These are phyloP conservation scores for Zaprionus davidi DNA, from an alignment of 1,140 invertebrate genomes.

Conservation along the genomic window DNA sequence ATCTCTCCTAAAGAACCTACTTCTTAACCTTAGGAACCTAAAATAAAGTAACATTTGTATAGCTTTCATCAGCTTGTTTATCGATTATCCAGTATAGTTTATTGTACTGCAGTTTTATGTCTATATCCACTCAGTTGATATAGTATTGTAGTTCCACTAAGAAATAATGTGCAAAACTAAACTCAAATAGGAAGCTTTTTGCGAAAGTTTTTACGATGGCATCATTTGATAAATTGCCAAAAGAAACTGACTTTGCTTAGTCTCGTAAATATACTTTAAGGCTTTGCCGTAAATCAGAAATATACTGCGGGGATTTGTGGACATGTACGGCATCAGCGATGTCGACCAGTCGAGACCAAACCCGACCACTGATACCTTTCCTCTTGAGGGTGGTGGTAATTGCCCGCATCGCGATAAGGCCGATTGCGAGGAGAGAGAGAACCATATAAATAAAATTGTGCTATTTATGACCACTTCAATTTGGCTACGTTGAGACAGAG, in stretches of 20 bases:
- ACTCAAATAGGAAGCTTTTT: no score
- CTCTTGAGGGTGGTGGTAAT: slow-evolving; percentile 14
- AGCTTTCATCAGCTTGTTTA: no score
- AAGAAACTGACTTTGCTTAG: neutral
- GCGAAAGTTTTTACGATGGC: neutral
- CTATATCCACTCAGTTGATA: no score
- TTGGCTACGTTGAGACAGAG: slow-evolving; percentile 5
- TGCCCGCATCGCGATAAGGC: slow-evolving; percentile 27
- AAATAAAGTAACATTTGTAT: no score
- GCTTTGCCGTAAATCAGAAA: neutral
- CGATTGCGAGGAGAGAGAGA: slow-evolving; percentile 6
- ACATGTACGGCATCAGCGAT: slow-evolving; percentile 13
- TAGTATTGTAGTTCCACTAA: no score
- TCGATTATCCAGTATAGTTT: no score
- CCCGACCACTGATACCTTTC: neutral
- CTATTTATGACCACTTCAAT: slow-evolving; percentile 47
- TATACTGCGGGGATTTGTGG: neutral
- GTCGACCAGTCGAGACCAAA: neutral
- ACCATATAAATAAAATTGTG: slow-evolving; percentile 6
- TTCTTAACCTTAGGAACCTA: no score
- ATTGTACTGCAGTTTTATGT: no score
- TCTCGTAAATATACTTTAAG: neutral
- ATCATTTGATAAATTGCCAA: neutral
- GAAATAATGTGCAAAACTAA: no score
- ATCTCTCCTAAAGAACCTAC: no score